Evolutionary conservation across 2,797 vertebrate genomes (phyloP).

Genomic region (Ctenopoma kingsleyae): DNA sequence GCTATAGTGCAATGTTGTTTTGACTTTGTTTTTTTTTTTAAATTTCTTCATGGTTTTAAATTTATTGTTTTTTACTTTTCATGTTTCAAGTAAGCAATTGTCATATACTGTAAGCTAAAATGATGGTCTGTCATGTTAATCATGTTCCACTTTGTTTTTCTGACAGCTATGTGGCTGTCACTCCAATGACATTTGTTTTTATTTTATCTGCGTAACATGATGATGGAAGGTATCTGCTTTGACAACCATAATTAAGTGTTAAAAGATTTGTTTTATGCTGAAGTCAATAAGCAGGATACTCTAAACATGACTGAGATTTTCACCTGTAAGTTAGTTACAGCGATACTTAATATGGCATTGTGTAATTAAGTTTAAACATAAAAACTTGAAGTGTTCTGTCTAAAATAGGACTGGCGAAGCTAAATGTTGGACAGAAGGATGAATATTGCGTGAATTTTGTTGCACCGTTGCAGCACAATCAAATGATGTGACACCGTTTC

Average conservation of each 20-base stretch:
- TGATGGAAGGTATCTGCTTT: conserved; percentile 51
- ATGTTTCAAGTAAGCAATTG: conserved; percentile 61
- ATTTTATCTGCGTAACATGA: conserved; percentile 33
- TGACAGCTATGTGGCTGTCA: conserved; percentile 29
- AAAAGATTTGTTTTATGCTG: conserved; percentile 60
- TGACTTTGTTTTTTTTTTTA: conserved; percentile 30
- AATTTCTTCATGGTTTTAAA: conserved; percentile 45
- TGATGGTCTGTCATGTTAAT: conserved; percentile 60
- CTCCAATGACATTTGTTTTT: conserved; percentile 36
- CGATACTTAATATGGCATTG: conserved; percentile 54
- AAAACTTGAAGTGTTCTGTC: conserved; percentile 66
- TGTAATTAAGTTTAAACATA: conserved; percentile 60
- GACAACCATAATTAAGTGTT: conserved; percentile 45
- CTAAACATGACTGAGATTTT: conserved; percentile 39
- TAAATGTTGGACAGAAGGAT: conserved; percentile 62
- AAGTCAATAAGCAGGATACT: conserved; percentile 51
- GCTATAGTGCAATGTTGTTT: conserved; percentile 73
- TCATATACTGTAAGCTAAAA: conserved; percentile 68
- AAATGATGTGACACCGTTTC: conserved; percentile 72
- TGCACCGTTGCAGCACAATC: conserved; percentile 85
- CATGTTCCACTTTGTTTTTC: conserved; percentile 48
- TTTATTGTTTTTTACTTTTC: conserved; percentile 50
- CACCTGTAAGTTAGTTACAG: conserved; percentile 41
- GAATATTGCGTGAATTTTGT: conserved; percentile 68
- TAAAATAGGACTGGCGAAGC: conserved; percentile 60